A percentile compares a stretch with the other conserved stretches of the same genome.
These are phyloP conservation scores for Clunio marinus DNA, from an alignment of 2,888 invertebrate genomes.

Conservation along the genomic window DNA sequence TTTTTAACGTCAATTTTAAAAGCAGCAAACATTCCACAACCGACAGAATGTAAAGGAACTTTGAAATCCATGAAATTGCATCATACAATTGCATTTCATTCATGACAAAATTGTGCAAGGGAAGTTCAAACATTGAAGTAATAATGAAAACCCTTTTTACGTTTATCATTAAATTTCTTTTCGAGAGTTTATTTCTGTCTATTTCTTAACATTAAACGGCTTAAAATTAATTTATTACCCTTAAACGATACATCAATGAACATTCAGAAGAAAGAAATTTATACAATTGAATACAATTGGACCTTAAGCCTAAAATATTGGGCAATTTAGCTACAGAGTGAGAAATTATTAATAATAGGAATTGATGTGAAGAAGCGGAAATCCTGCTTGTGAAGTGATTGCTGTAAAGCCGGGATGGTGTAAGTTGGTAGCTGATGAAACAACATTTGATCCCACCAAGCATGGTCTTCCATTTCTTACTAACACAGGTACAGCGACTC, in stretches of 20 bases:
- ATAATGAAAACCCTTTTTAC: conserved; percentile 12
- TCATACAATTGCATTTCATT: not conserved
- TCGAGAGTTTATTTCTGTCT: conserved; percentile 13
- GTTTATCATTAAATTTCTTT: not conserved
- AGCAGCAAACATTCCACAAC: no score
- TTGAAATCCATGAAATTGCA: conserved; percentile 10
- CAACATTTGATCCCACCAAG: conserved; percentile 37
- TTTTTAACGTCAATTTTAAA: no score
- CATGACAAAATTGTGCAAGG: not conserved
- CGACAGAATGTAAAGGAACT: no score
- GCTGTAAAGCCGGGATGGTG: conserved; percentile 25
- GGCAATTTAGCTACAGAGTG: conserved; percentile 31
- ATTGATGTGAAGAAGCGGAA: conserved; percentile 37
- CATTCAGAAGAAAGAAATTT: no score
- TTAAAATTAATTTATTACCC: conserved; percentile 37
- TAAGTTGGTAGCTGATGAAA: conserved; percentile 14
- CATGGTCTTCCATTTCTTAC: conserved; percentile 94
- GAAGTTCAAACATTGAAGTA: not conserved
- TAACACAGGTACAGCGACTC: conserved; percentile 91
- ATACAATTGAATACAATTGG: conserved; percentile 23
- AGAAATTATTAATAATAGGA: conserved; percentile 31
- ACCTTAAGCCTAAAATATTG: conserved; percentile 37
- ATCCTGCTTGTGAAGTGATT: conserved; percentile 16
- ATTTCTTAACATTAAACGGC: conserved; percentile 11
- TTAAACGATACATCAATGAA: conserved; percentile 12